Evolutionary conservation across 92 coral and sea anemone species (phyloP), one percentile per base, ranked within the genome.

Genomic region (Palythoa heliodiscus): DNA sequence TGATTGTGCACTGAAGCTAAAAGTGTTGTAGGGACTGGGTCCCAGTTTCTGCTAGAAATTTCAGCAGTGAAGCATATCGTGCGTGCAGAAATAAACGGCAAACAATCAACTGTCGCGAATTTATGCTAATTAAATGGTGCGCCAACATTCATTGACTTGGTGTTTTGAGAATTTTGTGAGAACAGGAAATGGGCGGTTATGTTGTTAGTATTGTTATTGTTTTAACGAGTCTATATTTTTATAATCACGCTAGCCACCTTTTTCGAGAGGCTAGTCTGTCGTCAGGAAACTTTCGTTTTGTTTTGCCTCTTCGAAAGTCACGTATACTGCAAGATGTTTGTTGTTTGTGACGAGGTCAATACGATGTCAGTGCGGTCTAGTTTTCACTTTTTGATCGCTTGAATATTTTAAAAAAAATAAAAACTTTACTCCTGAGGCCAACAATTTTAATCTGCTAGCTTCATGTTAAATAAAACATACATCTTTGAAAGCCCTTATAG

Each of bases 61-160:
- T 60, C 60, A 0, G 2, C 29, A 23, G 64, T 75, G 25, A 53
- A 37, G 20, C 22, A 64, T 35, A 57, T 78, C 83, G 83, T 60
- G 70, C 35, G 70, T 53, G 71, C 16, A 48, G 22, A 60, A 29
- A 24, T 78, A 35, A 60, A 43, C 58, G 37, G 11, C 20, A 5
- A 78, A 78, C 52, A 78, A 78, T 58, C 53, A 66, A 80, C 84
- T 80, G 84, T 80, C 84, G 84, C 84, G 74, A 64, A 64, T 80
- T 52, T 80, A 80, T 80, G 84, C 84, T 29, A 80, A 80, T 63
- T 23, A 9, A 4, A 70, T 57, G 84, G 72, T 16, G 23, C 61
- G 72, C 29, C 37, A 43, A 13, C 13, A 15, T 52, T 75, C 52
- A 23, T 55, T 64, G 63, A 57, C 82, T 57, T 58, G 24, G 40